Percentiles rank a stretch among this genome's conserved stretches.
phyloP scores from a whole-genome alignment of 1,140 invertebrate genomes.

The Acromyrmex echinatior region DNA sequence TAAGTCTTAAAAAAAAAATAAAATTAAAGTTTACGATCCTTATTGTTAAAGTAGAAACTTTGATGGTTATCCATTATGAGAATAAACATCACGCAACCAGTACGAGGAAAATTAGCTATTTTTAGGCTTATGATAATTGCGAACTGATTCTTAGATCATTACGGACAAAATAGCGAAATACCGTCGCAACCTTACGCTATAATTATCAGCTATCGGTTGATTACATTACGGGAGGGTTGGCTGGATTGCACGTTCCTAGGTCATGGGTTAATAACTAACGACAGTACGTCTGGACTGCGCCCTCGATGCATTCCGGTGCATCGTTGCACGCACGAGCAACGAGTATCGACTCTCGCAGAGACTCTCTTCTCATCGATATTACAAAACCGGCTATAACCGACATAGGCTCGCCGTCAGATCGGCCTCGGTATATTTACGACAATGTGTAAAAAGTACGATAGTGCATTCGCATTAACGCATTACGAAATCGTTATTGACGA shows the following conservation, averaged over 20 bases:
- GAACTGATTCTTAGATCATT: not conserved
- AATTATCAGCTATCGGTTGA: slow-evolving; percentile 31
- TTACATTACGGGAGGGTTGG: slow-evolving; percentile 39
- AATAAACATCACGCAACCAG: slow-evolving; percentile 6
- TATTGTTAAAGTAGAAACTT: not conserved
- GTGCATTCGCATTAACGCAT: slow-evolving; percentile 17
- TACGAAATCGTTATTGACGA: slow-evolving; percentile 29
- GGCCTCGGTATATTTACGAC: slow-evolving; percentile 51
- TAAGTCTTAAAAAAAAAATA: not conserved
- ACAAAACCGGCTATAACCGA: slow-evolving; percentile 52
- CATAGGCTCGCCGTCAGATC: slow-evolving; percentile 20
- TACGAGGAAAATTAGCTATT: not conserved
- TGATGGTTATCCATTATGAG: not conserved
- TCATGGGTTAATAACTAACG: slow-evolving; percentile 56
- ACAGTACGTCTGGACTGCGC: slow-evolving; percentile 31
- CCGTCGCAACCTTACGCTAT: slow-evolving; percentile 30
- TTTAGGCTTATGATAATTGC: not conserved
- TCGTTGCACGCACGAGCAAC: slow-evolving; percentile 32
- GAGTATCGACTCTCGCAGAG: slow-evolving; percentile 25
- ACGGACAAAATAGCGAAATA: slow-evolving; percentile 22
- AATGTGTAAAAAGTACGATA: slow-evolving; percentile 28
- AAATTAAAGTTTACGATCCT: not conserved
- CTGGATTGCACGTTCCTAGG: slow-evolving; percentile 36
- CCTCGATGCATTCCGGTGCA: slow-evolving; percentile 46
- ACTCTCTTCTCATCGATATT: slow-evolving; percentile 43